Evolutionary conservation across 1,140 invertebrate genomes (phyloP).

Genomic region (Eufriesea mexicana): DNA sequence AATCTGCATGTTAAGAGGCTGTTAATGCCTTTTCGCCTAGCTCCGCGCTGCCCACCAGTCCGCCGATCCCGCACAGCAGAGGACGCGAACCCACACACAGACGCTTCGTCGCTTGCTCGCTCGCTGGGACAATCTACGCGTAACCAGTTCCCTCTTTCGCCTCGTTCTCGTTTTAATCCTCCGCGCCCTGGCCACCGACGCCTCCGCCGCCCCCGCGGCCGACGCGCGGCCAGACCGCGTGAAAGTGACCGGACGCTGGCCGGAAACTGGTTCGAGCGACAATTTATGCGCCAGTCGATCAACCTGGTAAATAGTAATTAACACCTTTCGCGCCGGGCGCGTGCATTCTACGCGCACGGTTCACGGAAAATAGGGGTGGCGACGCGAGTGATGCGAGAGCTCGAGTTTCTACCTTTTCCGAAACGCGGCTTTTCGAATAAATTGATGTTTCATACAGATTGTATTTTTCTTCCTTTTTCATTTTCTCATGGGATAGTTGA

Average conservation of each 20-base stretch:
- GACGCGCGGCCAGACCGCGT: slow-evolving; percentile 41
- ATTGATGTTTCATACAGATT: no score
- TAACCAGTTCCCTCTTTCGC: slow-evolving; percentile 2
- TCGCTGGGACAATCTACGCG: slow-evolving; percentile 26
- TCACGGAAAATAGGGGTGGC: neutral
- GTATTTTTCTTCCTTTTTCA: no score
- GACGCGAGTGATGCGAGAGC: neutral
- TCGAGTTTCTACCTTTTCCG: no score
- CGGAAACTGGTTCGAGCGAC: slow-evolving; percentile 66
- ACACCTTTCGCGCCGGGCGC: slow-evolving; percentile 27
- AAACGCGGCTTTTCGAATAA: no score
- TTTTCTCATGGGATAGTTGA: no score
- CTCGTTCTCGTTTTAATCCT: slow-evolving; percentile 20
- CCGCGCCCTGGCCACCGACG: neutral
- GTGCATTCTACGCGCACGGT: neutral
- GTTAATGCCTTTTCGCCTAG: slow-evolving; percentile 81
- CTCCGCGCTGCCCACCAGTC: slow-evolving; percentile 64
- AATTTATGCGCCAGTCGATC: slow-evolving; percentile 67
- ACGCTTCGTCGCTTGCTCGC: neutral
- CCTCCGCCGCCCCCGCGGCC: neutral
- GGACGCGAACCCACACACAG: neutral
- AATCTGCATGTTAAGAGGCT: slow-evolving; percentile 82
- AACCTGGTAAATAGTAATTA: slow-evolving; percentile 62
- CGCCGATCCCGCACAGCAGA: slow-evolving; percentile 17
- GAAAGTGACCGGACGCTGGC: slow-evolving; percentile 16